Evolutionary conservation across 2,797 vertebrate species (phyloP), one percentile per base, ranked within the genome.

Genomic region (Acanthurus tractus): DNA sequence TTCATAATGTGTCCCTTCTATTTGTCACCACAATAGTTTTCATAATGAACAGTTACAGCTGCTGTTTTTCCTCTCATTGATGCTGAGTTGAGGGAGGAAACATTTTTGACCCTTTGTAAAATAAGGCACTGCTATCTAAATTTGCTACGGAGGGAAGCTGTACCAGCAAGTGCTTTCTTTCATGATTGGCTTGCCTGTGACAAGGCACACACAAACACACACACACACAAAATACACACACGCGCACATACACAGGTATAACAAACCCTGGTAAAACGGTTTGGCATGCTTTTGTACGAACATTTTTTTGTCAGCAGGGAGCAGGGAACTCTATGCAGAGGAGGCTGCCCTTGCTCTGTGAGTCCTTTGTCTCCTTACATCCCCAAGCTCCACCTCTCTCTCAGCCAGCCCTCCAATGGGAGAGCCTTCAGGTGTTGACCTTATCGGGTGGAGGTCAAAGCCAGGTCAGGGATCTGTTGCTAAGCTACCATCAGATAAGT

Each of bases 401-500:
- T 90, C 86, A 45, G 70, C 69, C 84, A 91, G 86, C 91, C 89
- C 89, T 92, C 94, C 95, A 95, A 96, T 96, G 93, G 92, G 93
- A 93, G 92, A 92, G 90, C 92, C 94, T 95, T 96, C 94, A 96
- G 95, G 95, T 96, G 94, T 92, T 96, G 95, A 96, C 95, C 95
- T 96, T 95, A 96, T 96, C 93, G 89, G 94, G 94, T 94, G 91
- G 93, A 95, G 95, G 95, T 96, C 95, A 96, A 93, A 93, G 93
- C 93, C 93, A 95, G 95, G 95, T 95, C 94, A 95, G 93, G 94
- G 94, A 95, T 96, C 94, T 94, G 95, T 96, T 95, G 95, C 95
- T 95, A 95, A 91, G 95, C 89, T 94, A 96, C 95, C 93, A 95
- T 96, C 95, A 94, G 95, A 96, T 96, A 96, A 95, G 93, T 92